Evolutionary conservation across 2,113 vertebrate genomes (phyloP).

Genomic region (Periophthalmodon schlosseri): DNA sequence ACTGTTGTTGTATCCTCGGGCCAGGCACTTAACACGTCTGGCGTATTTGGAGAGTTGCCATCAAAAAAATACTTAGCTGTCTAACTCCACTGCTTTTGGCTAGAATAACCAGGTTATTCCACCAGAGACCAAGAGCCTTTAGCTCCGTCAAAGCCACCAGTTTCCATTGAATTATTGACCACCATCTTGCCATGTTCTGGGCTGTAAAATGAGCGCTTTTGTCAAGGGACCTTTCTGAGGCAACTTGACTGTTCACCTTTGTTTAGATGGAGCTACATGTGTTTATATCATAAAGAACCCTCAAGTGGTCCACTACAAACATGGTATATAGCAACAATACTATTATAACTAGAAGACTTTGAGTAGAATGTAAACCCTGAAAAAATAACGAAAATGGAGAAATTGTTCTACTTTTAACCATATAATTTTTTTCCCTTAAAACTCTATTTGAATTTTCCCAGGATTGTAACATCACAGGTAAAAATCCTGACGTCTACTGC

Average conservation of each 20-base stretch:
- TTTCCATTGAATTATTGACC: neutral
- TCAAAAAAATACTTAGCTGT: neutral
- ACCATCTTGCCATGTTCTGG: neutral
- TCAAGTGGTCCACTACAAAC: neutral
- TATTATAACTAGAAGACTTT: neutral
- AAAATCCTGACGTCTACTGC: too few relatives aligned
- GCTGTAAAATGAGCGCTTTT: neutral
- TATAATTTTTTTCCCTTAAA: too few relatives aligned
- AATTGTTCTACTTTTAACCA: too few relatives aligned
- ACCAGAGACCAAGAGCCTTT: neutral
- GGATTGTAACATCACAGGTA: too few relatives aligned
- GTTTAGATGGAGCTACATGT: constrained; percentile 1
- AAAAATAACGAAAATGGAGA: too few relatives aligned
- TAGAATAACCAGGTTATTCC: neutral
- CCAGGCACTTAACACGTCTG: neutral
- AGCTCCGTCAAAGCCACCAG: neutral
- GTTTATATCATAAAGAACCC: neutral
- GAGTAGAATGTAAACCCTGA: too few relatives aligned
- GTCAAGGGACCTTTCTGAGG: neutral
- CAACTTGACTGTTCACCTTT: constrained; percentile 5
- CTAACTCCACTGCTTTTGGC: neutral
- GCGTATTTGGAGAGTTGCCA: neutral
- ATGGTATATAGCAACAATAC: neutral
- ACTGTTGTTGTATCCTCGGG: neutral
- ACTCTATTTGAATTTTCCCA: too few relatives aligned